Percentiles rank a stretch among this genome's conserved stretches.
phyloP scores from a whole-genome alignment of 1,140 invertebrate species.

The Orius laevigatus region DNA sequence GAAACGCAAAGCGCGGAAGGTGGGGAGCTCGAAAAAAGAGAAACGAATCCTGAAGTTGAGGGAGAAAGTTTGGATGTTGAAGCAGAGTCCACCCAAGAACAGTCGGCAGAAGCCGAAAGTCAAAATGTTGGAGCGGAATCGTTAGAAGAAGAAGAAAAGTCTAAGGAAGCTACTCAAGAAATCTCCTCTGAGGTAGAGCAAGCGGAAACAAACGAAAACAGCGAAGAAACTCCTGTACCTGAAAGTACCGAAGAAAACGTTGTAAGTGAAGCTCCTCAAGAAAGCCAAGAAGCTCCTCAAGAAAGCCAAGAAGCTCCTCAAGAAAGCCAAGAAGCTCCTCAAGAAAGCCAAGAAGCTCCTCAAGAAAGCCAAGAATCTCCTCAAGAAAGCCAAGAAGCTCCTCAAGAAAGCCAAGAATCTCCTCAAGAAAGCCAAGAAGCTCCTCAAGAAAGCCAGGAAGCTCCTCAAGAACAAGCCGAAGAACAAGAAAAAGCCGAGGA shows the following conservation, averaged over 20 bases:
- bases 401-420: constrained; percentile 11
- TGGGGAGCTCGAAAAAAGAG: background rate
- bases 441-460: background rate
- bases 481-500: constrained; percentile 13
- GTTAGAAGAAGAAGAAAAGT: background rate
- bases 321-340: constrained; percentile 4
- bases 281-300: constrained; percentile 1
- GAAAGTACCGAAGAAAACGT: constrained; percentile 11
- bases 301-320: background rate
- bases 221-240: background rate
- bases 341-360: constrained; percentile 4
- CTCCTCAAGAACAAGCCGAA: constrained; percentile 11
- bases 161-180: constrained; percentile 13
- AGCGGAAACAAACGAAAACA: constrained; percentile 12
- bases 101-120: constrained; percentile 4
- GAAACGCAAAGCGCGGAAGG: constrained; percentile 2
- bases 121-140: background rate
- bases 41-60: background rate
- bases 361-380: constrained; percentile 17
- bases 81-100: constrained; percentile 11
- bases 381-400: constrained; percentile 10
- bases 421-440: background rate
- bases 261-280: constrained; percentile 12
- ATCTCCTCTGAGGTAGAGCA: constrained; percentile 1
- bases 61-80: background rate